Conservation (phyloP, 2,888 invertebrate genomes). For the Eremobia ochroleuca region DNA sequence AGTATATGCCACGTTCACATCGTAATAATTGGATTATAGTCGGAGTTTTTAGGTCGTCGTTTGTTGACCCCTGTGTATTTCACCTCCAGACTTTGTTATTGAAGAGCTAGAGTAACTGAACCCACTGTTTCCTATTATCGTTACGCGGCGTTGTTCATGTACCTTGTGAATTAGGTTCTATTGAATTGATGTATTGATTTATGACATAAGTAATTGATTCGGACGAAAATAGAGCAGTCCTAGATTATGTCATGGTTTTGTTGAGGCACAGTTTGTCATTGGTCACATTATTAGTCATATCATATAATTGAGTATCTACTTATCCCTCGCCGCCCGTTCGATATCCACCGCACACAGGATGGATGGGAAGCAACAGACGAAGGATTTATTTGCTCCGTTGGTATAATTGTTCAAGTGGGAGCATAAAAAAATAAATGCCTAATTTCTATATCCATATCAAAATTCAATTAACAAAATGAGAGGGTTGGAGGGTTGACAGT, state of each 20-base stretch:
- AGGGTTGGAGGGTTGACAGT: no score
- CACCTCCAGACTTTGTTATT: conserved; percentile 78
- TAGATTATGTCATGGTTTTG: not conserved
- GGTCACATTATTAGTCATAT: not conserved
- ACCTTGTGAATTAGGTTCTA: conserved; percentile 16
- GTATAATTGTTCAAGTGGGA: not conserved
- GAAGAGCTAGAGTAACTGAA: conserved; percentile 69
- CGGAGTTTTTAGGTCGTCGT: conserved; percentile 84
- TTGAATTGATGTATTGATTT: conserved; percentile 33
- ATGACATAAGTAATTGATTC: conserved; percentile 13
- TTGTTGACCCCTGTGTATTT: conserved; percentile 79
- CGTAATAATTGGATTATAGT: conserved; percentile 82
- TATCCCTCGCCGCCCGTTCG: not conserved
- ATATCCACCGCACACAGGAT: not conserved
- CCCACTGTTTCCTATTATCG: conserved; percentile 69
- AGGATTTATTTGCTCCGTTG: not conserved
- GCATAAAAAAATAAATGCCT: not conserved
- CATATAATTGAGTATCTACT: not conserved
- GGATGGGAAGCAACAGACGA: not conserved
- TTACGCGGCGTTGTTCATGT: conserved; percentile 26
- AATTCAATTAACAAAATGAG: not conserved
- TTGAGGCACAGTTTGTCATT: not conserved
- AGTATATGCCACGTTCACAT: conserved; percentile 72
- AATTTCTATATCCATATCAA: not conserved
- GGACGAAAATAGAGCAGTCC: not conserved